A percentile compares a stretch with the other conserved stretches of the same genome.
Evolutionary conservation across 1,140 invertebrate species (phyloP).

Genomic region (Zaprionus inermis): DNA sequence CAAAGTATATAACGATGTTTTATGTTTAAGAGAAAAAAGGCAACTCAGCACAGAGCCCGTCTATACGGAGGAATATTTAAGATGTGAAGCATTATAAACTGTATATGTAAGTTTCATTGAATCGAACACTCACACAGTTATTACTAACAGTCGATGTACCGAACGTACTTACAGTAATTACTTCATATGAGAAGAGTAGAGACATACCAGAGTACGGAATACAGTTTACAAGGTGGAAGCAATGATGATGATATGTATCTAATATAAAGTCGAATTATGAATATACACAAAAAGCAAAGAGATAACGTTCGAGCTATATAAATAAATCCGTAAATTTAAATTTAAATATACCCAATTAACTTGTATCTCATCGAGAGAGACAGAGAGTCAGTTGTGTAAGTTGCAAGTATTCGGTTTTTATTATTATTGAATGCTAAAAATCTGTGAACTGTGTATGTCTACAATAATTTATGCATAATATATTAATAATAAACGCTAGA

Average conservation of each 20-base stretch:
- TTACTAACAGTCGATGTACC: neutral
- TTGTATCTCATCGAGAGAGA: neutral
- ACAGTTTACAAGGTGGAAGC: neutral
- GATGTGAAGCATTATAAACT: neutral
- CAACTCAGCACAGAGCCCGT: slow-evolving; percentile 2
- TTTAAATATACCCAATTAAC: neutral
- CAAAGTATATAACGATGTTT: slow-evolving; percentile 27
- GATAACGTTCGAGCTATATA: neutral
- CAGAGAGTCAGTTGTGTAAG: neutral
- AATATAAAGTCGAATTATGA: too few species aligned
- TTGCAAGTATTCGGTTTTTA: slow-evolving; percentile 35
- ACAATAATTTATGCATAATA: slow-evolving; percentile 57
- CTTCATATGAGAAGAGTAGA: too few species aligned
- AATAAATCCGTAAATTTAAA: neutral
- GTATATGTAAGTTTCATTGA: neutral
- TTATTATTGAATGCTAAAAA: slow-evolving; percentile 50
- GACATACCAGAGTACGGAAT: neutral
- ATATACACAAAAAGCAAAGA: neutral
- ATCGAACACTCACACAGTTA: neutral
- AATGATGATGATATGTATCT: too few species aligned
- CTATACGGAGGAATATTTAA: slow-evolving; percentile 1
- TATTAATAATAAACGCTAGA: slow-evolving; percentile 49
- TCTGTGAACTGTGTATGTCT: slow-evolving; percentile 50
- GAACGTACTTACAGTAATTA: neutral
- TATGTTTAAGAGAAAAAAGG: slow-evolving; percentile 1